phyloP scores from a whole-genome alignment of 2,888 invertebrate genomes.

The Buathra laborator region DNA sequence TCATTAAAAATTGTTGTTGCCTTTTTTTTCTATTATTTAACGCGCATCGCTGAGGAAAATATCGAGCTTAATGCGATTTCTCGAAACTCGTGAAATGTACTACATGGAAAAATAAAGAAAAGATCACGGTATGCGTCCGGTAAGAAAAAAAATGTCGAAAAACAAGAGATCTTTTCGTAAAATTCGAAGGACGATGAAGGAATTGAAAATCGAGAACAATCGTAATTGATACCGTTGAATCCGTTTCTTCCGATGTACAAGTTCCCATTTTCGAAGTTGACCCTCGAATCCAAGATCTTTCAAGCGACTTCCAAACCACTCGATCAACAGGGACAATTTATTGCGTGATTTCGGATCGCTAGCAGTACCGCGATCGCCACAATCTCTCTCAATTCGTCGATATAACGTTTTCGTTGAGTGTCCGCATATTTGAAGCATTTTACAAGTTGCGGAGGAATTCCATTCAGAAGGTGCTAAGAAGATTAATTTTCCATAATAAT shows the following conservation, averaged over 20 bases:
- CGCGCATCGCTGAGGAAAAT: too few species aligned
- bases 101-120: too few species aligned
- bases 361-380: constrained; percentile 83
- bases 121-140: too few species aligned
- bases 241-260: constrained; percentile 72
- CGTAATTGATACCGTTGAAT: constrained; percentile 47
- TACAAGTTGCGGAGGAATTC: constrained; percentile 82
- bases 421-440: constrained; percentile 84
- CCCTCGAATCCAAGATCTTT: too few species aligned
- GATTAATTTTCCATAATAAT: too few species aligned
- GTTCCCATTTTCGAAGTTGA: constrained; percentile 76
- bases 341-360: constrained; percentile 78
- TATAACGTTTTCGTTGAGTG: constrained; percentile 78
- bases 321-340: constrained; percentile 81
- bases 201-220: neutral
- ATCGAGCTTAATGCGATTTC: too few species aligned
- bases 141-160: neutral
- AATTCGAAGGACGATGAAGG: neutral
- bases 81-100: too few species aligned
- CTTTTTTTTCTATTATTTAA: too few species aligned
- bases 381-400: constrained; percentile 81
- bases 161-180: neutral
- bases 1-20: too few species aligned
- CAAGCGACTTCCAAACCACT: constrained; percentile 83
- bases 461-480: too few species aligned